Conservation (phyloP, 2,888 invertebrate genomes). For the Ormyrus pomaceus region DNA sequence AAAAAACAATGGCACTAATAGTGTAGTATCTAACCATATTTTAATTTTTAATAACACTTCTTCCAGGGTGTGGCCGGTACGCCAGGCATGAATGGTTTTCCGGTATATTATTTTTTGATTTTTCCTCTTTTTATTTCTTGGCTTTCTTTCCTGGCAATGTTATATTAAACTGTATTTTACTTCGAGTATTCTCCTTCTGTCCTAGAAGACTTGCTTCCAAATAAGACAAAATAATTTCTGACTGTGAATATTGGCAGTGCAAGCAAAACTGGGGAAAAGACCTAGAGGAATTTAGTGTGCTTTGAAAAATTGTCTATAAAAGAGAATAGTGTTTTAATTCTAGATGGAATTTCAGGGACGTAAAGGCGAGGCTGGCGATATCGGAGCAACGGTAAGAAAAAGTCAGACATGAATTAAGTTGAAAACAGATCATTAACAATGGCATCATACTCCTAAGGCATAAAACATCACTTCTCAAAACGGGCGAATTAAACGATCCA, state of each 20-base stretch:
- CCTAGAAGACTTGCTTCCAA: constrained; percentile 52
- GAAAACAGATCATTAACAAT: no score
- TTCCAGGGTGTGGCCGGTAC: constrained; percentile 87
- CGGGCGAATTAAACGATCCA: no score
- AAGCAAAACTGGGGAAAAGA: constrained; percentile 51
- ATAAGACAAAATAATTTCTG: constrained; percentile 31
- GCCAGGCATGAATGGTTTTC: constrained; percentile 92
- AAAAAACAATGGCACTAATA: constrained; percentile 13
- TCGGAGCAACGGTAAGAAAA: constrained; percentile 84
- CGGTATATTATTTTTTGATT: constrained; percentile 83
- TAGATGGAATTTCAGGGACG: constrained; percentile 79
- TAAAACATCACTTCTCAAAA: no score
- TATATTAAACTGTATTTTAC: not conserved
- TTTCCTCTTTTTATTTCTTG: constrained; percentile 67
- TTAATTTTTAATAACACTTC: constrained; percentile 75
- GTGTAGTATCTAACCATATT: constrained; percentile 53
- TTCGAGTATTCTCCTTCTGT: constrained; percentile 3
- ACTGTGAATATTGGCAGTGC: constrained; percentile 59
- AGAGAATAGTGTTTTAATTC: constrained; percentile 39
- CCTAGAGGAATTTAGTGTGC: constrained; percentile 1
- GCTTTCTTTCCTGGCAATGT: constrained; percentile 39
- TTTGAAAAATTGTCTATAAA: constrained; percentile 17
- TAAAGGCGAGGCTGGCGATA: constrained; percentile 86
- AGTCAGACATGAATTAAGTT: not conserved
- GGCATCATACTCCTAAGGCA: no score